Evolutionary conservation across 2,797 vertebrate genomes (phyloP).

Genomic region (Steatocranus sp.): DNA sequence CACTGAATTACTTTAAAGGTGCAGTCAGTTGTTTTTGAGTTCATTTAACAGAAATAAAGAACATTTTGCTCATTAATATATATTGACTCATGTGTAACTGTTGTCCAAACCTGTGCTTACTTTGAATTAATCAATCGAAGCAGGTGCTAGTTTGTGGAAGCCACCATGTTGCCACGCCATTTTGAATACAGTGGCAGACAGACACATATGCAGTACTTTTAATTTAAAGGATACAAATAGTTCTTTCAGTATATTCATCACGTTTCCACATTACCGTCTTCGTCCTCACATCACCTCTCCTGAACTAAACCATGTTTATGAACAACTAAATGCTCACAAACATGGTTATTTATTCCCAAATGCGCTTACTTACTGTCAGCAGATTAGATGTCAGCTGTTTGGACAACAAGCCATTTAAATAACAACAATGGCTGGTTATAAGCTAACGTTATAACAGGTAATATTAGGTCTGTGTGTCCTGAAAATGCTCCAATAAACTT

Average conservation of each 20-base stretch:
- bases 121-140: background rate
- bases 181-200: background rate
- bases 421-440: background rate
- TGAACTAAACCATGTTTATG: background rate
- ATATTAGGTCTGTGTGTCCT: accelerated
- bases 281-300: background rate
- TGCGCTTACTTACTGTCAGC: background rate
- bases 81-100: background rate
- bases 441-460: background rate
- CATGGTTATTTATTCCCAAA: background rate
- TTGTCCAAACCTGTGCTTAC: background rate
- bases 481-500: background rate
- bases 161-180: background rate
- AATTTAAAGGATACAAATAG: background rate
- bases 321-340: background rate
- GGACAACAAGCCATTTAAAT: background rate
- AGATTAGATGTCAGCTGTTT: background rate
- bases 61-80: background rate
- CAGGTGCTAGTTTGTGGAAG: background rate
- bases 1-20: background rate
- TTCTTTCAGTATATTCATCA: background rate
- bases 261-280: background rate
- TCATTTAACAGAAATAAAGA: background rate
- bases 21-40: background rate
- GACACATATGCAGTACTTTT: background rate